Evolutionary conservation across 2,797 vertebrate species (phyloP).

Genomic region (Valencia hispanica): DNA sequence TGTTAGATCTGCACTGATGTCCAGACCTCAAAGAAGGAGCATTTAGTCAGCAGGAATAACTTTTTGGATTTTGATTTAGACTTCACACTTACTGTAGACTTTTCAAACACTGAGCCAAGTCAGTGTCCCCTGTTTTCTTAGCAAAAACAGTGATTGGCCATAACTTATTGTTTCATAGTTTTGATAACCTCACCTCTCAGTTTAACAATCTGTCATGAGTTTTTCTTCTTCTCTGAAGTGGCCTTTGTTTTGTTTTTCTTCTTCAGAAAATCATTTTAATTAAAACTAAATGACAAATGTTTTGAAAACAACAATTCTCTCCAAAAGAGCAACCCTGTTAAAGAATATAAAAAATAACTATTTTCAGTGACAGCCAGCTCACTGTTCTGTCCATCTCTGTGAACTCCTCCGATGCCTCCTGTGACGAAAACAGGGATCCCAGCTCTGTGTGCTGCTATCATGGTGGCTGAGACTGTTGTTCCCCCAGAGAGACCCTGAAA

Average conservation of each 20-base stretch:
- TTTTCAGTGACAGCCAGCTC: slow-evolving; percentile 48
- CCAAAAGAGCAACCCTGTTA: neutral
- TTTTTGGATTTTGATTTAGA: neutral
- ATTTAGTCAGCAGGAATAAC: neutral
- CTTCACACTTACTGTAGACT: neutral
- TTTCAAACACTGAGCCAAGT: neutral
- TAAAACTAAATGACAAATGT: neutral
- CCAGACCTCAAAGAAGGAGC: slow-evolving; percentile 81
- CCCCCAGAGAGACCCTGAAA: slow-evolving; percentile 88
- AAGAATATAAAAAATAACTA: neutral
- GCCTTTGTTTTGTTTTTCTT: neutral
- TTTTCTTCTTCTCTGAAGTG: neutral
- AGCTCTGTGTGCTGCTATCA: slow-evolving; percentile 87
- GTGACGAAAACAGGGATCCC: slow-evolving; percentile 90
- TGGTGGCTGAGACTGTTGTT: slow-evolving; percentile 90
- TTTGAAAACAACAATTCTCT: neutral
- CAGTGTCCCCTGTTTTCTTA: neutral
- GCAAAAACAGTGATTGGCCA: neutral
- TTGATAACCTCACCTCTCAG: no score
- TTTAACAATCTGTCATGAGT: neutral
- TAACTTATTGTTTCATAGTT: neutral
- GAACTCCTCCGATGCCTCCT: slow-evolving; percentile 91
- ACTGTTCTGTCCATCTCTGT: slow-evolving; percentile 89
- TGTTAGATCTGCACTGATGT: slow-evolving; percentile 91
- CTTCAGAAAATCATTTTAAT: neutral